Percentiles rank a stretch among this genome's conserved stretches.
Evolutionary conservation across 2,797 vertebrate genomes (phyloP).

Genomic region (Anguilla marmorata): DNA sequence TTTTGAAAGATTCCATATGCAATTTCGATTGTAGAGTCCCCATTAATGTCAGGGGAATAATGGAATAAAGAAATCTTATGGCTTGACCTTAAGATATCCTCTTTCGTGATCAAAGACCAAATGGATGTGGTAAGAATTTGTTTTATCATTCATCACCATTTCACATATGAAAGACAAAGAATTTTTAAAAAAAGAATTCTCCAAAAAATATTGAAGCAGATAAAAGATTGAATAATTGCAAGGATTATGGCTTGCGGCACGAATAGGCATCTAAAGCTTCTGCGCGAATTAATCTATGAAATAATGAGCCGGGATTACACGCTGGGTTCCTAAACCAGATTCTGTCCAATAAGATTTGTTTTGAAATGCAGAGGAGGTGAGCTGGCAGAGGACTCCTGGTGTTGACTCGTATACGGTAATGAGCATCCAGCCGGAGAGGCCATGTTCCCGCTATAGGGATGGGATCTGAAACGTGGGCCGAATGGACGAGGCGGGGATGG

Average conservation of each 20-base stretch:
- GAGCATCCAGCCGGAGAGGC: neutral
- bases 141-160: conserved; percentile 65
- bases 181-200: conserved; percentile 62
- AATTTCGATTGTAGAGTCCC: conserved; percentile 68
- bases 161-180: conserved; percentile 51
- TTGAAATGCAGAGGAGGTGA: neutral
- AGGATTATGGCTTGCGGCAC: neutral
- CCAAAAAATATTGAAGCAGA: conserved; percentile 60
- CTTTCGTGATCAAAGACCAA: conserved; percentile 64
- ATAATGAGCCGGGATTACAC: neutral
- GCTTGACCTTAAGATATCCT: conserved; percentile 74
- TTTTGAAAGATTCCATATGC: conserved; percentile 66
- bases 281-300: neutral
- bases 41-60: conserved; percentile 74
- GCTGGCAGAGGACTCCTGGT: neutral
- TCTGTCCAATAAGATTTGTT: neutral
- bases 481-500: neutral
- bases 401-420: conserved; percentile 18
- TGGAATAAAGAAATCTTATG: conserved; percentile 70
- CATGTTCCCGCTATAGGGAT: conserved; percentile 1
- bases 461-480: conserved; percentile 14
- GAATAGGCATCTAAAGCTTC: neutral
- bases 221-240: neutral
- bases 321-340: no score
- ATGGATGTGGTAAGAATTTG: conserved; percentile 66